These are phyloP conservation scores for Rhineura floridana DNA, from an alignment of 2,113 vertebrate species.

Conservation along the genomic window DNA sequence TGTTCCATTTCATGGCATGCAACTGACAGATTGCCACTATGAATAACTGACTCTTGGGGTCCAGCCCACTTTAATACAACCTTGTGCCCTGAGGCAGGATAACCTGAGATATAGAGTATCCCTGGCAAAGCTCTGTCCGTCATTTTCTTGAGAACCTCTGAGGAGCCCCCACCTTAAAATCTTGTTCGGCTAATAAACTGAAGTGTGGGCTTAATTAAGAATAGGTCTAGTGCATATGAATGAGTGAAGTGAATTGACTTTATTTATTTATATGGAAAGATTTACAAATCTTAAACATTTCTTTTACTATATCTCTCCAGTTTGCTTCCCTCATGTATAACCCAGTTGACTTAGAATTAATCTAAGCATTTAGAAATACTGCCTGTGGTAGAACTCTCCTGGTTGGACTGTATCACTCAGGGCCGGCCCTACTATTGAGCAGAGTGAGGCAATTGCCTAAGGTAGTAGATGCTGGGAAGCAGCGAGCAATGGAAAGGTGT, in stretches of 20 bases:
- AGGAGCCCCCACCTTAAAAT: neutral
- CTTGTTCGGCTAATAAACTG: neutral
- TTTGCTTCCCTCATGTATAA: neutral
- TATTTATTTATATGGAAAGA: neutral
- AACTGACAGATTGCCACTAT: conserved; percentile 16
- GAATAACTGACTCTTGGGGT: neutral
- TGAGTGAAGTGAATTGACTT: neutral
- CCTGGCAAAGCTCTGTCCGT: neutral
- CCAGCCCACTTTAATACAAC: neutral
- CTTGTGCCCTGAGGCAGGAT: neutral
- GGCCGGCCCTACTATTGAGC: too few relatives aligned
- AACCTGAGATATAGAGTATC: neutral
- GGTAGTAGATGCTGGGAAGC: too few relatives aligned
- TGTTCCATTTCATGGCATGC: conserved; percentile 13
- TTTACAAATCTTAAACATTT: neutral
- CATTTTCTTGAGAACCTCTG: neutral
- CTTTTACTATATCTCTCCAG: neutral
- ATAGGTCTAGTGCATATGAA: neutral
- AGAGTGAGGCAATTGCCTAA: too few relatives aligned
- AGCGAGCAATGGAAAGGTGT: too few relatives aligned
- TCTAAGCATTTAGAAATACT: neutral
- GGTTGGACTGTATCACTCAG: neutral
- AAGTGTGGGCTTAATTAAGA: neutral
- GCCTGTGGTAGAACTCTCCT: neutral
- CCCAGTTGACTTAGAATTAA: neutral